phyloP scores from a whole-genome alignment of 2,113 vertebrate species.

The Excalfactoria chinensis region DNA sequence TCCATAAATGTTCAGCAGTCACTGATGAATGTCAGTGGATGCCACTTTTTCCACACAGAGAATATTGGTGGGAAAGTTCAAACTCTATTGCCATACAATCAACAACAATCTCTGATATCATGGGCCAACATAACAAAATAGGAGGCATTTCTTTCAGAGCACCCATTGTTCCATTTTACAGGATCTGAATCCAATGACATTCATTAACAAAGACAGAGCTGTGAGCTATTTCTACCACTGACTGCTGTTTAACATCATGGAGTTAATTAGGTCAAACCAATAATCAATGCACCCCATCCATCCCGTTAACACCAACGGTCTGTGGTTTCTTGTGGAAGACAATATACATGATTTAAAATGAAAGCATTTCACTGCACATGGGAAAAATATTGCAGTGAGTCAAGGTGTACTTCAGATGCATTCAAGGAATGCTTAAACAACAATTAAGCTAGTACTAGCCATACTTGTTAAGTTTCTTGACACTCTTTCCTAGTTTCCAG shows the following conservation, averaged over 20 bases:
- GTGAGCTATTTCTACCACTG: neutral
- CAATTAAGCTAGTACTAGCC: neutral
- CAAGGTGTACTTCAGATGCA: neutral
- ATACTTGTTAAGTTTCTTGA: neutral
- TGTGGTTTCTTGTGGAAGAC: neutral
- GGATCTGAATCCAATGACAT: neutral
- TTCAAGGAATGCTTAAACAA: neutral
- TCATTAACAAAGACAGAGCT: neutral
- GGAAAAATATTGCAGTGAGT: neutral
- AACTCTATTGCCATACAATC: neutral
- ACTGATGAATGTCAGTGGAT: neutral
- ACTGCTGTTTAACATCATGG: neutral
- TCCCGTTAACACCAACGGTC: neutral
- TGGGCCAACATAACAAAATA: too few relatives aligned
- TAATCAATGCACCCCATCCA: conserved; percentile 23
- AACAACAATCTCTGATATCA: neutral
- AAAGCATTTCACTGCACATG: neutral
- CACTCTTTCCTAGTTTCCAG: neutral
- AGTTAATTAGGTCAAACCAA: conserved; percentile 63
- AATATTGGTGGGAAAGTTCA: neutral
- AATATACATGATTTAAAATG: neutral
- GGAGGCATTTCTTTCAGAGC: neutral
- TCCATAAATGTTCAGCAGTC: neutral
- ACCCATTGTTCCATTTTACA: neutral
- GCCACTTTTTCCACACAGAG: neutral